phyloP scores from a whole-genome alignment of 2,113 vertebrate genomes.

The Andinoacara biseriatus region DNA sequence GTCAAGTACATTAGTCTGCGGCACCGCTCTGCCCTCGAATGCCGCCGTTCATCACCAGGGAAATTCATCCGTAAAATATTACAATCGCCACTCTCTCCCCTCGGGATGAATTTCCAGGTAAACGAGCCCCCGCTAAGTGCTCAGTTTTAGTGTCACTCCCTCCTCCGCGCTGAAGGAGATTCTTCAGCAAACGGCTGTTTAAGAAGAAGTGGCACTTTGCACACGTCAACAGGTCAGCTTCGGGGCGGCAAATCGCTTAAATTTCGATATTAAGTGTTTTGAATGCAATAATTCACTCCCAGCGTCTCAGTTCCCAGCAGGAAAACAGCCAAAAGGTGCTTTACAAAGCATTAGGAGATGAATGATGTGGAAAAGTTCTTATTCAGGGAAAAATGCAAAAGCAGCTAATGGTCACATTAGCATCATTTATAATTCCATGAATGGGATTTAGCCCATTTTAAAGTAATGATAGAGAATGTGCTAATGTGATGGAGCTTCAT shows the following conservation, averaged over 20 bases:
- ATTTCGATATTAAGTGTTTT: neutral
- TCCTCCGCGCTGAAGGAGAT: neutral
- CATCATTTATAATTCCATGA: neutral
- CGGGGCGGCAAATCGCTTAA: neutral
- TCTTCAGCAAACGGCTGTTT: neutral
- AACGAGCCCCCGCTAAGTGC: constrained; percentile 29
- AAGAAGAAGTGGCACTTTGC: constrained; percentile 12
- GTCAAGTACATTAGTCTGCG: constrained; percentile 29
- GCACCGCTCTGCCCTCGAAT: neutral
- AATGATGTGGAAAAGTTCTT: neutral
- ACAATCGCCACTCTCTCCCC: constrained; percentile 15
- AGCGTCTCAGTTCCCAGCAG: neutral
- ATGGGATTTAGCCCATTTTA: neutral
- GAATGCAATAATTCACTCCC: neutral
- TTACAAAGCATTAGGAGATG: neutral
- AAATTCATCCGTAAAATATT: constrained; percentile 39
- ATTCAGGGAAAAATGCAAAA: constrained; percentile 10
- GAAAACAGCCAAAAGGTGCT: neutral
- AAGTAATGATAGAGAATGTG: neutral
- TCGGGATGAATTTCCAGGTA: constrained; percentile 20
- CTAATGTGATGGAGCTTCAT: neutral
- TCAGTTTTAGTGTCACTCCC: neutral
- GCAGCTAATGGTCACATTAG: constrained; percentile 4
- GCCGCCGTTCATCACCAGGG: neutral
- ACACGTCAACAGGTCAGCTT: neutral